A percentile compares a stretch with the other conserved stretches of the same genome.
These are phyloP conservation scores for Hemicordylus capensis DNA, from an alignment of 2,113 vertebrate species.

Conservation along the genomic window DNA sequence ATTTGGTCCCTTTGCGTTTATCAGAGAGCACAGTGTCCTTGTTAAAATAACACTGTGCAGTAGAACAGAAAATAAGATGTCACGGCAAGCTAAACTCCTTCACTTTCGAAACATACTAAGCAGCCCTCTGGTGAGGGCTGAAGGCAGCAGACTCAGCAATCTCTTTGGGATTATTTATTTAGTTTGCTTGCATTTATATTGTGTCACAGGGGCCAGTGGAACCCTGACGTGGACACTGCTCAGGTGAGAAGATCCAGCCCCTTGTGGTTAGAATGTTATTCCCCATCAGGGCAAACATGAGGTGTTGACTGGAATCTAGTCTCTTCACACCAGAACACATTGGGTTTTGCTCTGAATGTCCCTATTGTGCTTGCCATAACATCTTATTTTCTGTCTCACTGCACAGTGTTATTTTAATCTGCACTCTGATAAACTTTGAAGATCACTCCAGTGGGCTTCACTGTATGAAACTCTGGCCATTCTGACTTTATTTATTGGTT, in stretches of 20 bases:
- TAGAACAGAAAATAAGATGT: conserved; percentile 83
- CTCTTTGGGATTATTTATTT: background rate
- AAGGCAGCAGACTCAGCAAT: background rate
- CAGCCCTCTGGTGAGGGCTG: conserved; percentile 22
- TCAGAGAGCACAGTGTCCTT: conserved; percentile 61
- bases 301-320: conserved; percentile 9
- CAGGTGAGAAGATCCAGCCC: conserved; percentile 28
- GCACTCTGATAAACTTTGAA: conserved; percentile 71
- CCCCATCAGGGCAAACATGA: background rate
- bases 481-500: conserved; percentile 71
- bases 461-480: conserved; percentile 62
- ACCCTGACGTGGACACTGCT: background rate
- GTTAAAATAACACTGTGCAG: conserved; percentile 81
- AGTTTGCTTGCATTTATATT: background rate
- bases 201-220: background rate
- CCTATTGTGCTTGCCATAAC: conserved; percentile 75
- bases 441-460: conserved; percentile 69
- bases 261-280: conserved; percentile 43
- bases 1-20: conserved; percentile 69
- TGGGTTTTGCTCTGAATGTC: conserved; percentile 73
- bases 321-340: conserved; percentile 61
- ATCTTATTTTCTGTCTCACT: conserved; percentile 83
- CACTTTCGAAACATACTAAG: conserved; percentile 69
- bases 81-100: conserved; percentile 76
- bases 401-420: conserved; percentile 79